phyloP scores from a whole-genome alignment of 2,888 invertebrate genomes.

The Exephanes ischioxanthus region DNA sequence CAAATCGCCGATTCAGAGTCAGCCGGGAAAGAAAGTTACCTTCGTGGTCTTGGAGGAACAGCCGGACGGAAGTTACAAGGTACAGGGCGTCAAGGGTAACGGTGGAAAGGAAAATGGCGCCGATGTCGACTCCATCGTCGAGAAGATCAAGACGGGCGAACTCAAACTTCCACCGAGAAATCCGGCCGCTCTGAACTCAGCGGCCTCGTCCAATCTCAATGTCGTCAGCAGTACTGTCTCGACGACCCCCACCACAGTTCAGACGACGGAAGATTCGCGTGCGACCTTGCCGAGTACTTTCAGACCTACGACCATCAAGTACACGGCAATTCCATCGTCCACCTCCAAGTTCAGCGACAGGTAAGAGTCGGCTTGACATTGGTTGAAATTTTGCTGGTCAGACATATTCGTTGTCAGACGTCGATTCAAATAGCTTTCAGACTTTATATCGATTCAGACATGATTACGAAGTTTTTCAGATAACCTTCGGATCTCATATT shows the following conservation, averaged over 20 bases:
- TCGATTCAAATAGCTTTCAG: background rate
- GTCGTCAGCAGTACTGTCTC: slow-evolving; percentile 75
- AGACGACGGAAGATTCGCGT: slow-evolving; percentile 58
- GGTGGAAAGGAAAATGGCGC: slow-evolving; percentile 88
- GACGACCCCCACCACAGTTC: slow-evolving; percentile 72
- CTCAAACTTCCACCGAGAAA: slow-evolving; percentile 90
- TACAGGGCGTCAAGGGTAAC: slow-evolving; percentile 93
- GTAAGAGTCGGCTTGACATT: slow-evolving; percentile 28
- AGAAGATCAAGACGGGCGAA: slow-evolving; percentile 93
- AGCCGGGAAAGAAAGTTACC: slow-evolving; percentile 93
- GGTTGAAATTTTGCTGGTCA: background rate
- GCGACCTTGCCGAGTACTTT: slow-evolving; percentile 71
- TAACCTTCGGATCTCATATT: background rate
- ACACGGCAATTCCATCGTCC: slow-evolving; percentile 49
- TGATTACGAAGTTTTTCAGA: background rate
- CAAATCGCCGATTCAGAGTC: slow-evolving; percentile 87
- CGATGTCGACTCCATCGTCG: slow-evolving; percentile 92
- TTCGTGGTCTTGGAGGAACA: slow-evolving; percentile 95
- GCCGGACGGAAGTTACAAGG: slow-evolving; percentile 93
- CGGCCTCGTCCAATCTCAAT: slow-evolving; percentile 69
- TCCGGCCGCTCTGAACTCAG: slow-evolving; percentile 80
- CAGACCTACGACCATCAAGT: slow-evolving; percentile 74
- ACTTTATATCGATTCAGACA: background rate
- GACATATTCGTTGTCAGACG: background rate
- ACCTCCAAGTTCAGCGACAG: slow-evolving; percentile 70